Evolutionary conservation across 2,797 vertebrate genomes (phyloP).

Genomic region (Garrulus glandarius): DNA sequence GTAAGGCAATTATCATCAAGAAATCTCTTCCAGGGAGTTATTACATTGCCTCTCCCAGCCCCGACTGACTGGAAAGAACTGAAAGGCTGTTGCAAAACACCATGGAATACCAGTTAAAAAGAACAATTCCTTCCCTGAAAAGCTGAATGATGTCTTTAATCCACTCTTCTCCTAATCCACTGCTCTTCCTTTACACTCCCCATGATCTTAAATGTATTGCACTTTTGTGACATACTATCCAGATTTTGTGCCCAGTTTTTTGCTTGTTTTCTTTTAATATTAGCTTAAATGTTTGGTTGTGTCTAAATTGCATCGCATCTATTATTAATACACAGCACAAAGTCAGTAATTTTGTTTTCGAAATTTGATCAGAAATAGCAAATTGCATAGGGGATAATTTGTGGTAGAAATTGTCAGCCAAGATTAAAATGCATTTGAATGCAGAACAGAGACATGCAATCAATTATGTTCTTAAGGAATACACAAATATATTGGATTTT

Average conservation of each 20-base stretch:
- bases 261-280: not conserved
- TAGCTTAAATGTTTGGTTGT: not conserved
- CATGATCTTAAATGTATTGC: not conserved
- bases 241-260: not conserved
- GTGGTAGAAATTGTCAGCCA: not conserved
- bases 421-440: not conserved
- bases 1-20: accelerated
- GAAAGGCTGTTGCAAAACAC: not conserved
- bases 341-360: not conserved
- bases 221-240: not conserved
- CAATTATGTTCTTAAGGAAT: not conserved
- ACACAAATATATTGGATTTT: not conserved
- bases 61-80: not conserved
- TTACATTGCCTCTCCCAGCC: not conserved
- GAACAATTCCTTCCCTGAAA: not conserved
- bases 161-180: not conserved
- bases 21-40: not conserved
- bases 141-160: not conserved
- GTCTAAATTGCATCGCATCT: not conserved
- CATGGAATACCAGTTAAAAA: not conserved
- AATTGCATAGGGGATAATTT: not conserved
- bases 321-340: not conserved
- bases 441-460: not conserved
- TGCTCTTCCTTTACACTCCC: not conserved
- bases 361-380: not conserved